Conservation (phyloP, 2,797 vertebrate species). For the Xenentodon cancila region DNA sequence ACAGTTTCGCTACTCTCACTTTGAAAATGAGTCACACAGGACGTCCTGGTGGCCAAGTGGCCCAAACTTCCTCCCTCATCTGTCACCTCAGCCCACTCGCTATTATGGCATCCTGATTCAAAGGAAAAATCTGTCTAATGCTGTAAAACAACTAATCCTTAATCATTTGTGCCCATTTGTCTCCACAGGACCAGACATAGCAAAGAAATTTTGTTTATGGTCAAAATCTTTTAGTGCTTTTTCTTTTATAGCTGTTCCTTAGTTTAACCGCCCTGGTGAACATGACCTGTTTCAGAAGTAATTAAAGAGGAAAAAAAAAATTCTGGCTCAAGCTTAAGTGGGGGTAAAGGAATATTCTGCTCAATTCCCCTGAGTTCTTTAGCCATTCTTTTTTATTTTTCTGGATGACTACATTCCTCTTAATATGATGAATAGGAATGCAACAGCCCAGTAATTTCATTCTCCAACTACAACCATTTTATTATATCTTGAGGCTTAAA, state of each 20-base stretch:
- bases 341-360: constrained; percentile 65
- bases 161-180: constrained; percentile 69
- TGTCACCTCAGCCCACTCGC: constrained; percentile 61
- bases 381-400: constrained; percentile 57
- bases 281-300: constrained; percentile 55
- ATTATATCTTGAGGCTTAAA: constrained; percentile 59
- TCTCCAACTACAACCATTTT: constrained; percentile 47
- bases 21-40: constrained; percentile 71
- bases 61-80: constrained; percentile 68
- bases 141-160: constrained; percentile 65
- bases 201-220: constrained; percentile 32
- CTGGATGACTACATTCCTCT: constrained; percentile 68
- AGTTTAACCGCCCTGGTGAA: constrained; percentile 27
- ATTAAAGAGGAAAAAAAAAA: constrained; percentile 69
- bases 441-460: constrained; percentile 67
- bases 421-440: constrained; percentile 68
- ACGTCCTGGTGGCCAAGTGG: constrained; percentile 68
- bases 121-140: constrained; percentile 41
- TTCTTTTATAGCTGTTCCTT: constrained; percentile 30
- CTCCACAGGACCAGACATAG: constrained; percentile 32
- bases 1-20: constrained; percentile 49
- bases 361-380: constrained; percentile 54
- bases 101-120: constrained; percentile 46
- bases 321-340: constrained; percentile 48
- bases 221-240: constrained; percentile 19